Conservation (phyloP, 2,113 vertebrate genomes). For the Osmerus mordax region DNA sequence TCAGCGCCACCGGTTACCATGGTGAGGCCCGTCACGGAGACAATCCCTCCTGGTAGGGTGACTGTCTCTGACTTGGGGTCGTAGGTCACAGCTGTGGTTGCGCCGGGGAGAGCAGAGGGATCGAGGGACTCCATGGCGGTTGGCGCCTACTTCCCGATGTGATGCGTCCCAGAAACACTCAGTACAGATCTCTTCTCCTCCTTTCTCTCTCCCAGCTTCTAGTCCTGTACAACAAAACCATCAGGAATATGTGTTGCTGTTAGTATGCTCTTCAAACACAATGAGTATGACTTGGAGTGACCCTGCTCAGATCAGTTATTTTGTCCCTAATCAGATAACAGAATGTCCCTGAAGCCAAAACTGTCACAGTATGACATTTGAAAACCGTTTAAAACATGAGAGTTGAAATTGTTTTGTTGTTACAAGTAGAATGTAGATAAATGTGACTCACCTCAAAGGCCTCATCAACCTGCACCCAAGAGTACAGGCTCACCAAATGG, state of each 20-base stretch:
- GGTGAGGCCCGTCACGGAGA: slow-evolving; percentile 69
- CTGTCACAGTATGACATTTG: too few relatives aligned
- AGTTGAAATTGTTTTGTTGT: too few relatives aligned
- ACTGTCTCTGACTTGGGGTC: slow-evolving; percentile 62
- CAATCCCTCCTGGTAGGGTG: slow-evolving; percentile 61
- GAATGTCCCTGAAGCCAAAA: too few relatives aligned
- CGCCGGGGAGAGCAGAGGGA: slow-evolving; percentile 38
- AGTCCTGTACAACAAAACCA: too few relatives aligned
- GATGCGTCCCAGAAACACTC: too few relatives aligned
- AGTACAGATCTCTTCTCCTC: too few relatives aligned
- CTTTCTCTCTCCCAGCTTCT: too few relatives aligned
- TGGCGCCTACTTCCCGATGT: slow-evolving; percentile 25
- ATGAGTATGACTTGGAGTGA: background rate
- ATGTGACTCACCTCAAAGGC: slow-evolving; percentile 5
- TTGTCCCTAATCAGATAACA: too few relatives aligned
- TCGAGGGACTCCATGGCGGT: slow-evolving; percentile 54
- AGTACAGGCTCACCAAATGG: background rate
- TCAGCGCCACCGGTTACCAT: slow-evolving; percentile 72
- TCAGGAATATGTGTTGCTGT: too few relatives aligned
- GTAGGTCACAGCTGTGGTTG: slow-evolving; percentile 55
- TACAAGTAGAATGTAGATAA: background rate
- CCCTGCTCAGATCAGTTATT: too few relatives aligned
- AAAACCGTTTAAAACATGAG: too few relatives aligned
- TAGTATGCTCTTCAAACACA: too few relatives aligned
- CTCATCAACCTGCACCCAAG: background rate